Base-by-base conservation (phyloP, 2,888 invertebrate genomes). In the Eledona agricola region DNA sequence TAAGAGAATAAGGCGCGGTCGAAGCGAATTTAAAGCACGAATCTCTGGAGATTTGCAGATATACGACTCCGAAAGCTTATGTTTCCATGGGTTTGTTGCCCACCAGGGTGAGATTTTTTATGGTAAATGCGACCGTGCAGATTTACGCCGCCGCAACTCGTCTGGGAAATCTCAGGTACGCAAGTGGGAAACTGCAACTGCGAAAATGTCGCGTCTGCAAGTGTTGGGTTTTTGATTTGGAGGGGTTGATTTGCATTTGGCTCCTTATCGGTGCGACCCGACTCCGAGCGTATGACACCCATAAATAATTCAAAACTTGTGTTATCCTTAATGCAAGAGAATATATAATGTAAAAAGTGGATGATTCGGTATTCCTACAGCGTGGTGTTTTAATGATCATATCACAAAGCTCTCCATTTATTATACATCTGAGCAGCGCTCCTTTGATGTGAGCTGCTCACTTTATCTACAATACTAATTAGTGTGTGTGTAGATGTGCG, bases 341-440 rank as follows among this genome's bases (percentile, higher is more conserved):
- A 64, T 62, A 62, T 55, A 55, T 62, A 62, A 64, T 62, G 59
- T 51, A 64, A 66, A 65, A 66, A 66, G 59, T 61, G 64, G 58
- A 62, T 58, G 56, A 59, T 63, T 67, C 60, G 47, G 64, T 68
- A 67, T 67, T 64, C 66, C 58, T 60, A 57, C 51, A 51, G 59
- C 65, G 64, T 56, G 59, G 59, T 62, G 62, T 62, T 65, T 65
- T 70, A 67, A 70, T 67, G 68, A 68, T 65, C 64, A 64, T 64
- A 65, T 67, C 66, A 68, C 66, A 68, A 70, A 68, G 66, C 65
- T 59, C 61, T 63, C 65, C 68, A 70, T 69, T 66, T 66, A 68
- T 70, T 68, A 69, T 69, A 69, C 68, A 70, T 70, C 70, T 63
- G 57, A 65, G 57, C 60, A 56, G 57, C 47, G 57, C 56, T 31